Percentiles rank a stretch among this genome's conserved stretches.
These are phyloP conservation scores for Conus betulinus DNA, from an alignment of 1,140 invertebrate genomes.

Conservation along the genomic window DNA sequence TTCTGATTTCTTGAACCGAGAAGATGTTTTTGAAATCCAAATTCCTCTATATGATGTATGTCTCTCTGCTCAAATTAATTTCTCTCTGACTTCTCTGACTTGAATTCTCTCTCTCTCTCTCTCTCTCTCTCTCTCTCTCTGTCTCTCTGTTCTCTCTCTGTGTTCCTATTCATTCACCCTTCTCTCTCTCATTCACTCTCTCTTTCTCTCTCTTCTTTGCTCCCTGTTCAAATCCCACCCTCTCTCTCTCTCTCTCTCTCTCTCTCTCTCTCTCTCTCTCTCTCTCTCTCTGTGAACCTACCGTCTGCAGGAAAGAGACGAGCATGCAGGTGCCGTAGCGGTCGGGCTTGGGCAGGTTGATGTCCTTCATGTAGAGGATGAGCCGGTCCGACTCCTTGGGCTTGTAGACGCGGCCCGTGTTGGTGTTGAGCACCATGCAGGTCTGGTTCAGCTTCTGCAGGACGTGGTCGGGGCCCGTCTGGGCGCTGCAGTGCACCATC, in stretches of 20 bases:
- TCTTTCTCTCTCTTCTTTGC: background rate
- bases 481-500: slow-evolving; percentile 87
- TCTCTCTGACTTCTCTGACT: no score
- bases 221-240: background rate
- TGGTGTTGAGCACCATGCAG: slow-evolving; percentile 85
- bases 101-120: no score
- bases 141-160: background rate
- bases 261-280: no score
- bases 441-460: slow-evolving; percentile 84
- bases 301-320: slow-evolving; percentile 85
- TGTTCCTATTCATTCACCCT: no score
- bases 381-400: slow-evolving; percentile 85
- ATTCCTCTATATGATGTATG: no score
- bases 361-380: slow-evolving; percentile 87
- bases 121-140: no score
- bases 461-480: slow-evolving; percentile 84
- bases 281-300: slow-evolving; percentile 55
- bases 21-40: no score
- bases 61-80: no score
- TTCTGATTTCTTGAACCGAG: no score
- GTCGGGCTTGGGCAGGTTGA: slow-evolving; percentile 87
- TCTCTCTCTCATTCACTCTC: no score
- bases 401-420: slow-evolving; percentile 83
- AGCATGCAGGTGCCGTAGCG: slow-evolving; percentile 89
- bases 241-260: no score